A percentile compares a stretch with the other conserved stretches of the same genome.
Evolutionary conservation across 2,797 vertebrate species (phyloP).

Genomic region (Acanthis flammea): DNA sequence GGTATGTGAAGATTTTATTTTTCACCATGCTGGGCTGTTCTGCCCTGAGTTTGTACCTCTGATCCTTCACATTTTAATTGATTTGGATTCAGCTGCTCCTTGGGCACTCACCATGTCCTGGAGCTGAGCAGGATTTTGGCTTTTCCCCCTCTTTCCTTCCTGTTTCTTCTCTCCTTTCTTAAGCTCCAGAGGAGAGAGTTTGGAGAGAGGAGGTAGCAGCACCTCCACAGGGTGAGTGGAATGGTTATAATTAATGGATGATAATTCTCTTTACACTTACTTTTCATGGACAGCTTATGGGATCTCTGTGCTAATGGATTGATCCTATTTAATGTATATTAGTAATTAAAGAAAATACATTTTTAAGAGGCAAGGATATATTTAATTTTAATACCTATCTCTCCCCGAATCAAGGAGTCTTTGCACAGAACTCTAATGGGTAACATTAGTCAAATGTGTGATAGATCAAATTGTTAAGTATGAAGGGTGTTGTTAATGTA

Average conservation of each 20-base stretch:
- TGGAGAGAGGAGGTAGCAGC: not conserved
- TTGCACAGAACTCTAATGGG: conserved; percentile 38
- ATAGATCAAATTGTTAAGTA: conserved; percentile 60
- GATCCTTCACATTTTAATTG: not conserved
- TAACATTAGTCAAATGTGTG: conserved; percentile 51
- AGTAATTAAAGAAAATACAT: conserved; percentile 61
- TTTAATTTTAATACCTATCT: conserved; percentile 55
- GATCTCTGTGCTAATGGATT: not conserved
- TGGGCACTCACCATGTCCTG: rapidly evolving
- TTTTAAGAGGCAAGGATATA: conserved; percentile 44
- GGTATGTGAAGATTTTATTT: rapidly evolving
- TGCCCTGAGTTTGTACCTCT: not conserved
- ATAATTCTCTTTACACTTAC: not conserved
- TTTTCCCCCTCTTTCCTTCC: not conserved
- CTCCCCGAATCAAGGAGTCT: conserved; percentile 10
- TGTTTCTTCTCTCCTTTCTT: not conserved
- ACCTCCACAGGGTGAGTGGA: not conserved
- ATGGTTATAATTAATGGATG: not conserved
- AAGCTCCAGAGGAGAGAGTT: rapidly evolving
- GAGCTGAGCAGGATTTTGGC: not conserved
- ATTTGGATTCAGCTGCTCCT: not conserved
- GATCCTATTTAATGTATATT: conserved; percentile 44
- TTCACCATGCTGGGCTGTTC: rapidly evolving
- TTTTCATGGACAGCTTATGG: not conserved
- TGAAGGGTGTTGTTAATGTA: conserved; percentile 58